Evolutionary conservation across 2,888 invertebrate genomes (phyloP), one percentile per base, ranked within the genome.

Genomic region (Spodoptera picta): DNA sequence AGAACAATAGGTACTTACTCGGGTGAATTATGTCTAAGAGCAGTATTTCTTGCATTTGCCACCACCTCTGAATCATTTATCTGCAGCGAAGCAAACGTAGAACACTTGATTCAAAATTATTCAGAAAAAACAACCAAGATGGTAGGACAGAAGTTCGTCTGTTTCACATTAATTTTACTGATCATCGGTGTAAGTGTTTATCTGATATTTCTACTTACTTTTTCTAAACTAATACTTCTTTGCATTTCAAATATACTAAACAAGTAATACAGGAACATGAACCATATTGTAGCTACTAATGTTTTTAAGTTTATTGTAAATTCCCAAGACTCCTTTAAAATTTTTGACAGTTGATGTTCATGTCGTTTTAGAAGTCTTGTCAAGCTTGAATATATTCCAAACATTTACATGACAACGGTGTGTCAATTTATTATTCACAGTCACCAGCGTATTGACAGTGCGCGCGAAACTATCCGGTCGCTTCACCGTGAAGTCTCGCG

Each of bases 221-320:
- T 92, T 86, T 92, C 91, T 71, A 90, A 90, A 86, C 92, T 93
- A 65, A 77, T 77, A 84, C 91, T 89, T 79, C 85, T 93, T 87
- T 88, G 84, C 93, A 94, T 94, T 91, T 93, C 93, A 90, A 90
- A 82, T 71, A 89, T 87, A 86, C 79, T 84, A 84, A 91, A 90
- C 64, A 83, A 90, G 81, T 89, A 90, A 79, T 85, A 82, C 65
- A 89, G 76, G 75, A 86, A 89, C 75, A 80, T 77, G 77, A 82
- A 87, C 87, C 93, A 93, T 93, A 89, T 84, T 92, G 89, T 69
- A 80, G 69, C 79, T 72, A 90, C 61, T 76, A 89, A 83, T 85
- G 83, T 86, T 89, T 89, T 88, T 80, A 90, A 76, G 71, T 81
- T 82, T 79, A 83, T 73, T 78, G 89, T 66, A 84, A 89, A 86